Base-by-base conservation (phyloP, 2,888 invertebrate species). In the Drosophila vallismaia region DNA sequence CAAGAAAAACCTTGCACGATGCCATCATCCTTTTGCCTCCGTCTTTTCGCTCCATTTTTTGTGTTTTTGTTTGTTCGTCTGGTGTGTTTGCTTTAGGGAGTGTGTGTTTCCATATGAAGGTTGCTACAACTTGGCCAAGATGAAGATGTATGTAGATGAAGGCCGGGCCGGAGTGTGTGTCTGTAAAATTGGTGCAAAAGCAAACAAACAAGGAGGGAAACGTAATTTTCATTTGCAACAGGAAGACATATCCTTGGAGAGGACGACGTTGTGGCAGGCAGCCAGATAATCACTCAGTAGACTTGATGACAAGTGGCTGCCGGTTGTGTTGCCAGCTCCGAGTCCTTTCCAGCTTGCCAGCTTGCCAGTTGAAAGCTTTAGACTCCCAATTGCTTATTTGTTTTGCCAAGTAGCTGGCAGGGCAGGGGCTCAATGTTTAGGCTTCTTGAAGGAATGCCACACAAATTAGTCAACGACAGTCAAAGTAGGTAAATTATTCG, bases 221-320 rank as follows among this genome's bases (percentile, higher is more conserved):
- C 71, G 77, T 79, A 77, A 79, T 82, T 82, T 86, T 62, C 62
- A 62, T 73, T 70, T 62, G 48, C 49, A 51, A 48, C 42, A 56
- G 55, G 48, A 62, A 50, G 40, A 60, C 57, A 50, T 24, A 44
- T 60, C 51, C 48, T 36, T 51, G 60, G 59, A 58, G 52, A 40
- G 5, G 40, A 48, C 52, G 53, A 66, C 42, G 36, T 14, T 44
- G 58, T 74, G 75, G 70, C 68, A 62, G 56, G 53, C 77, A 71
- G 63, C 57, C 77, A 67, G 77, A 81, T 81, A 81, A 81, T 85
- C 85, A 77, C 76, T 85, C 83, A 81, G 75, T 52, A 55, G 53
- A 55, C 74, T 56, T 66, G 85, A 81, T 79, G 82, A 73, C 85
- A 78, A 80, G 72, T 74, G 73, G 53, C 74, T 68, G 62, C 49